Evolutionary conservation across 2,113 vertebrate species (phyloP).

Genomic region (Pteruthius melanotis): DNA sequence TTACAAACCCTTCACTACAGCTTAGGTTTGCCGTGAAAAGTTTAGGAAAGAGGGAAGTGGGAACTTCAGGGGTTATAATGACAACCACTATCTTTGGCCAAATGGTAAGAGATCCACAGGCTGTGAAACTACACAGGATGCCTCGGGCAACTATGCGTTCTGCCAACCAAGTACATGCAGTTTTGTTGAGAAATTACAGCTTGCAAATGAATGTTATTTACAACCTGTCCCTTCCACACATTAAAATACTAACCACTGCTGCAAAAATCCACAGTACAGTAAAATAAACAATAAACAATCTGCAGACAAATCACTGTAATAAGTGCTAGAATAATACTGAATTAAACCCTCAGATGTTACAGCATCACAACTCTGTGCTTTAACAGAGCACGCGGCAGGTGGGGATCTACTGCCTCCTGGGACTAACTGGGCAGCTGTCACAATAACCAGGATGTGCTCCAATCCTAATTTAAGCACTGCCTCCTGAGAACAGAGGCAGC

Average conservation of each 20-base stretch:
- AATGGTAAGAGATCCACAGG: neutral
- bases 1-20: neutral
- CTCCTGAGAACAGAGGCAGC: neutral
- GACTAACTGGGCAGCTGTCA: neutral
- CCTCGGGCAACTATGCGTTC: rapidly evolving
- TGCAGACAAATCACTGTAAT: neutral
- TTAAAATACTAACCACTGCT: neutral
- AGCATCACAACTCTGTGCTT: neutral
- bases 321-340: neutral
- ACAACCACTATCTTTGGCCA: neutral
- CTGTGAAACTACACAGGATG: neutral
- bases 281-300: neutral
- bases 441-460: neutral
- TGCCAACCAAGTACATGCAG: neutral
- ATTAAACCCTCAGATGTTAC: neutral
- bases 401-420: neutral
- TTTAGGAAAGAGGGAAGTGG: neutral
- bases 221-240: neutral
- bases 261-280: neutral
- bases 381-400: neutral
- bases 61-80: neutral
- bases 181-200: neutral
- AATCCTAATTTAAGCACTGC: neutral
- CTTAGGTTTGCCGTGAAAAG: neutral
- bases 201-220: neutral